Conservation (phyloP, 2,888 invertebrate genomes). For the Oasisia sp. region DNA sequence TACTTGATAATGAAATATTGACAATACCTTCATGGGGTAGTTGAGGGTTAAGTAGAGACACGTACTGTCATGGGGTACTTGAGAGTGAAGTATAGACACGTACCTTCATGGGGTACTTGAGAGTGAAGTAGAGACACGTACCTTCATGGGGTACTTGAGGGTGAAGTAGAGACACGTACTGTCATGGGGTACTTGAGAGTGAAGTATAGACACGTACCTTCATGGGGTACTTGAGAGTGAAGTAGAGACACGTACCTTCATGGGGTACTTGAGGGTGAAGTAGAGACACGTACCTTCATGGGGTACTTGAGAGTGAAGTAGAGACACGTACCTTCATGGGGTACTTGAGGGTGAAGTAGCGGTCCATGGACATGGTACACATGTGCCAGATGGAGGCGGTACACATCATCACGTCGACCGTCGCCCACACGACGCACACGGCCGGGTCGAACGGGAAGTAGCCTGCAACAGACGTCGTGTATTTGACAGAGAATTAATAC, state of each 20-base stretch:
- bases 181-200: conserved; percentile 51
- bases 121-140: not conserved
- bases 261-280: conserved; percentile 81
- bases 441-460: conserved; percentile 79
- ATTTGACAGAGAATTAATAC: no score
- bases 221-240: conserved; percentile 72
- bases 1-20: conserved; percentile 83
- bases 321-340: conserved; percentile 76
- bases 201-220: conserved; percentile 50
- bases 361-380: conserved; percentile 71
- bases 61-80: conserved; percentile 71
- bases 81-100: not conserved
- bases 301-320: conserved; percentile 91
- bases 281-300: conserved; percentile 74
- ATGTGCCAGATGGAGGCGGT: conserved; percentile 71
- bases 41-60: no score
- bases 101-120: conserved; percentile 84
- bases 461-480: conserved; percentile 70
- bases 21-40: no score
- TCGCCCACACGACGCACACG: conserved; percentile 79
- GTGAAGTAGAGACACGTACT: not conserved
- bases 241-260: not conserved
- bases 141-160: conserved; percentile 84
- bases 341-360: conserved; percentile 89
- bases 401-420: conserved; percentile 73